Base-by-base conservation (phyloP, 1,140 invertebrate species). In the Hetaerina americana region DNA sequence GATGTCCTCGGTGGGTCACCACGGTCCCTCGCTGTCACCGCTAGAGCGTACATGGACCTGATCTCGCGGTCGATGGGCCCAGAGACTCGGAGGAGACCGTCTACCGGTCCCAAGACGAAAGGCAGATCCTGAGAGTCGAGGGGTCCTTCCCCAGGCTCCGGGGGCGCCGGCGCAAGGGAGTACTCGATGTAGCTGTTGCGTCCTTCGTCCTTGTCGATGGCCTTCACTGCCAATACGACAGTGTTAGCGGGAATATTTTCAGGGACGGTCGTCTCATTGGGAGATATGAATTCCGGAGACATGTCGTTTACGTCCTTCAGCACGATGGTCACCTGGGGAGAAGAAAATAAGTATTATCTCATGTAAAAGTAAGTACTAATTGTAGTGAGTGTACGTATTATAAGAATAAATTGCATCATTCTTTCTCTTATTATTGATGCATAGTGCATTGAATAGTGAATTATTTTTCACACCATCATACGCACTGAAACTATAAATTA, bases 241-340 rank as follows among this genome's bases (percentile, higher is more conserved):
- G 93, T 94, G 78, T 96, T 96, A 26, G 89, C 78, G n/a, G 92
- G 88, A 49, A 92, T 89, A 81, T 96, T 96, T 82, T 97, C 95
- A 72, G 87, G 84, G 12, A 95, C 87, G 22, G 86, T 81, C 5
- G 92, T 92, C 76, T 88, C 87, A 76, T 91, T 93, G 0, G 90
- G 84, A 6, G 91, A 89, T 75, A 94, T 86, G 81, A 99, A 98
- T 78, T 91, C 88, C 0, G 97, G 96, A 15, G 92, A 87, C 85
- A 94, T 90, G 80, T 99, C 96, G 82, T 98, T 98, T 24, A 97
- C 91, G 81, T 98, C 96, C 78, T 93, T 88, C 57, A 98, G 81
- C 70, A 89, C 86, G 73, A 98, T 89, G 25, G 87, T 93, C 40
- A 97, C 92, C 91, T 95, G 82, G 31, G 82, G 82, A 76, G 75